These are phyloP conservation scores for Margarornis squamiger DNA, from an alignment of 2,797 vertebrate species.

Conservation along the genomic window DNA sequence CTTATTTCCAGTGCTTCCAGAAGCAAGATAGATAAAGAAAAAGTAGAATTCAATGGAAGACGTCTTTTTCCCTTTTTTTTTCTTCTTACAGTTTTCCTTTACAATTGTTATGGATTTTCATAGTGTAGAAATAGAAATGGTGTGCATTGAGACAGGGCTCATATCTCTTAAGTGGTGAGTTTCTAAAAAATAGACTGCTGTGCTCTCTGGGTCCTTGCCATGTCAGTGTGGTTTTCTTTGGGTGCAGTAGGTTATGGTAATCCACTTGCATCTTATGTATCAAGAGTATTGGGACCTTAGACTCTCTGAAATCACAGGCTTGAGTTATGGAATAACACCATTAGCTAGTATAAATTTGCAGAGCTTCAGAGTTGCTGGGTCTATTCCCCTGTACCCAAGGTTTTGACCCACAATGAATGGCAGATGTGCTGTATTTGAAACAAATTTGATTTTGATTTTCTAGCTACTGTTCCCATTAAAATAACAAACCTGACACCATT, in stretches of 20 bases:
- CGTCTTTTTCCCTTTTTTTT: background rate
- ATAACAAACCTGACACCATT: background rate
- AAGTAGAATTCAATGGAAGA: background rate
- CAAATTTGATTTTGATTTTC: background rate
- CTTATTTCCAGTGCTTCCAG: background rate
- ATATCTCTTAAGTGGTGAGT: background rate
- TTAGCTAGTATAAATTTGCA: background rate
- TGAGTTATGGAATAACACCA: background rate
- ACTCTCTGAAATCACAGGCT: background rate
- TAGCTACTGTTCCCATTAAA: background rate
- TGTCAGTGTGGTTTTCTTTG: background rate
- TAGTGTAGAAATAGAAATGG: background rate
- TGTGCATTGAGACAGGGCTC: background rate
- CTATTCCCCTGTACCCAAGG: background rate
- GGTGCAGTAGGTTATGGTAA: background rate
- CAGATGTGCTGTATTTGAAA: conserved; percentile 11
- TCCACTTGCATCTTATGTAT: background rate
- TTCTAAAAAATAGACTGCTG: background rate
- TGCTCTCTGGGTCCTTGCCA: background rate
- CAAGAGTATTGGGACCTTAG: background rate
- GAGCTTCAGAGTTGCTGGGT: background rate
- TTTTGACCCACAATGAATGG: background rate
- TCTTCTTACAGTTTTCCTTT: background rate
- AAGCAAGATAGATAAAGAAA: background rate
- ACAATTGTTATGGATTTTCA: background rate